Evolutionary conservation across 2,888 invertebrate genomes (phyloP).

Genomic region (Phorcus lineatus): DNA sequence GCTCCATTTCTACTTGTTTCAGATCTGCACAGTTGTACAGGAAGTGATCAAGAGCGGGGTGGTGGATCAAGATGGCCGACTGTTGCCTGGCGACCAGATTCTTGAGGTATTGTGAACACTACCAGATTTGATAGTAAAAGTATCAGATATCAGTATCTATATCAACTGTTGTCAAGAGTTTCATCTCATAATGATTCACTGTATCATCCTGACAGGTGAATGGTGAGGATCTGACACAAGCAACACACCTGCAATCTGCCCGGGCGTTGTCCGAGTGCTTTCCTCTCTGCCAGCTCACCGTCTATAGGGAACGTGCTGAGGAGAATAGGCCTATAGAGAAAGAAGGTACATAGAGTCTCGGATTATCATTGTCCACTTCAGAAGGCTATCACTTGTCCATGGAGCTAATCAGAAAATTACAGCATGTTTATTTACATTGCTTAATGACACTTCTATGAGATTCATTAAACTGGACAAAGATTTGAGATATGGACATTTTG

Average conservation of each 20-base stretch:
- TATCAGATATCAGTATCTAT: no score
- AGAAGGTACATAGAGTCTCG: conserved; percentile 60
- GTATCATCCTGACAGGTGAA: conserved; percentile 64
- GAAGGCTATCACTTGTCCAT: no score
- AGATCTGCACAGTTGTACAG: conserved; percentile 77
- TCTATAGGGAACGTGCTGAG: conserved; percentile 76
- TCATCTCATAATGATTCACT: neutral
- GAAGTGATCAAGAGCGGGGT: conserved; percentile 76
- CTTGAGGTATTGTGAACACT: conserved; percentile 70
- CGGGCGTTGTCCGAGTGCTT: conserved; percentile 72
- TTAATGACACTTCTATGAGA: no score
- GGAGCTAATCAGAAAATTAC: no score
- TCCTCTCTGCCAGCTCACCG: conserved; percentile 75
- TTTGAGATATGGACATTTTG: no score
- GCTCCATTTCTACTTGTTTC: neutral
- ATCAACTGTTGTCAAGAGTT: no score
- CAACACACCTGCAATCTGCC: conserved; percentile 70
- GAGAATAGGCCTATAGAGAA: conserved; percentile 71
- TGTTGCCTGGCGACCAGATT: conserved; percentile 76
- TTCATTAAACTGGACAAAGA: no score
- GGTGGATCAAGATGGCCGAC: conserved; percentile 75
- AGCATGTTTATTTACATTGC: neutral
- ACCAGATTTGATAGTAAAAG: neutral
- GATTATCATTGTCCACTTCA: no score
- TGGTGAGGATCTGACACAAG: conserved; percentile 73